Base-by-base conservation (phyloP, 1,140 invertebrate genomes). In the Harpegnathos saltator region DNA sequence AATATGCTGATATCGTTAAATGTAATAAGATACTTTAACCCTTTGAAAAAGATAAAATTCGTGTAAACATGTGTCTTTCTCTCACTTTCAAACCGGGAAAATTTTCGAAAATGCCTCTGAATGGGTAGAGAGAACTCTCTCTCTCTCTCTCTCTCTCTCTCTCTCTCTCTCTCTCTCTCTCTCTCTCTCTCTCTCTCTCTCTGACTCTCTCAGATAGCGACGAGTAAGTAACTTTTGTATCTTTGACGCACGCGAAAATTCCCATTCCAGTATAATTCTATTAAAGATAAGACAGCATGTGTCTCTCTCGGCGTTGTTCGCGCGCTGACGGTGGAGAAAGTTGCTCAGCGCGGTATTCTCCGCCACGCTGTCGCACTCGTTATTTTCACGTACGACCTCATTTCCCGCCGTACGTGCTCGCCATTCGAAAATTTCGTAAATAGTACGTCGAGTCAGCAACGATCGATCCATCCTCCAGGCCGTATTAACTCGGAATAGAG, bases 381-480 rank as follows among this genome's bases (percentile, higher is more conserved):
- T 75, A 65, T 75, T 75, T 75, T 75, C n/a, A 52, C 73, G 48
- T 26, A 24, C 44, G 61, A 74, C 72, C 72, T 74, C 22, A 62
- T 74, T 74, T 74, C 22, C 12, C 24, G 9, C n/a, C 24, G 17
- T 62, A 66, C 62, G 62, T 54, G 44, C 29, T 54, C 48, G 38
- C 61, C 44, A 66, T 65, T 66, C 48, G 73, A 54, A 66, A 77
- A 77, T 66, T 65, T 77, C 17, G 26, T 77, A 66, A 65, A 77
- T 77, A 66, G 44, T 52, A 59, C 54, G 61, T 77, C 24, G 29
- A 65, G 59, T 77, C 62, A 77, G 44, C 24, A 17, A 24, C 59
- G n/a, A n/a, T n/a, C 38, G 26, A 77, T 77, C 73, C 61, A 77
- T 77, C 44, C 61, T 74, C 22, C 33, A 4, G 38, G 22, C 24